Conservation (phyloP, 1,140 invertebrate genomes). For the Trinorchestia longiramus region DNA sequence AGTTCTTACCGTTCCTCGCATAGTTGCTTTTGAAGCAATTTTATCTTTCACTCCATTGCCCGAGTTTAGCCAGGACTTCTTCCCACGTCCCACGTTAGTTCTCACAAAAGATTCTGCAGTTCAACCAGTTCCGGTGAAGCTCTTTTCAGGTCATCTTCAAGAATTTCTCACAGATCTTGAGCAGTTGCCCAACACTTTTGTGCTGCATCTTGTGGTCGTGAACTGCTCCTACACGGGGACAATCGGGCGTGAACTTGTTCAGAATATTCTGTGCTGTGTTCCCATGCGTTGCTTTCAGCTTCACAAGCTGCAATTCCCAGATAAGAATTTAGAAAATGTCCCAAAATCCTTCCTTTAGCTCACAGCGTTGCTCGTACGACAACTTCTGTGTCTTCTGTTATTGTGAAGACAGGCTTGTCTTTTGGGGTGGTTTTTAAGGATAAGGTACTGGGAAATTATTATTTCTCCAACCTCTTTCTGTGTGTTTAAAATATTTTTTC, state of each 20-base stretch:
- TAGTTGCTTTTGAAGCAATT: neutral
- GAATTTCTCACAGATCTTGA: conserved; percentile 45
- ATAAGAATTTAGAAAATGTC: neutral
- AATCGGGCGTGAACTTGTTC: conserved; percentile 8
- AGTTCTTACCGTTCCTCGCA: neutral
- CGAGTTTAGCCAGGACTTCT: neutral
- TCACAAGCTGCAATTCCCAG: neutral
- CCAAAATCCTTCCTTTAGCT: neutral
- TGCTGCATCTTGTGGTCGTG: neutral
- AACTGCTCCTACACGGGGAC: neutral
- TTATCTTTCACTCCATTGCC: conserved; percentile 27
- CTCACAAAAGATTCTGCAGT: neutral
- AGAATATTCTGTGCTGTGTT: neutral
- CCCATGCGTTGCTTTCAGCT: neutral
- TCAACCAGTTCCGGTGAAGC: conserved; percentile 3
- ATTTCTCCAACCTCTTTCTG: too few species aligned
- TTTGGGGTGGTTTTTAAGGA: too few species aligned
- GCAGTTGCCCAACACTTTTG: neutral
- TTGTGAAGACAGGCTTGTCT: too few species aligned
- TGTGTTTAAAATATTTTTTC: too few species aligned
- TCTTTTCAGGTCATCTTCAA: conserved; percentile 41
- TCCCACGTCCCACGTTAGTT: neutral
- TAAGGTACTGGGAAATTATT: too few species aligned
- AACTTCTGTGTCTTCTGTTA: too few species aligned
- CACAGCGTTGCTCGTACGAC: neutral